Conservation (phyloP, 1,140 invertebrate genomes). For the Aphelinus certus region DNA sequence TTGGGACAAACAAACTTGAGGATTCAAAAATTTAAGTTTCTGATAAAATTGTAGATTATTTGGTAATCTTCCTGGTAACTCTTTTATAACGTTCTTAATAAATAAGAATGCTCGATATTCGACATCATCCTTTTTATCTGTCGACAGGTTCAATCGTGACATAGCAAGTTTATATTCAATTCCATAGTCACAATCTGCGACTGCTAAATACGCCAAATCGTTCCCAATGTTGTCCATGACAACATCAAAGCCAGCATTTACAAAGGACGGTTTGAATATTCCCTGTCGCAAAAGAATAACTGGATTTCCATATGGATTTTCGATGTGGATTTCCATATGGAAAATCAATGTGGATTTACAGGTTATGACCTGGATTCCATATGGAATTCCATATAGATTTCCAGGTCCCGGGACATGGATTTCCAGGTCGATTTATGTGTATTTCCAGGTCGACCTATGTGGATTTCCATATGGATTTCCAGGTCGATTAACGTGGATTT, state of each 20-base stretch:
- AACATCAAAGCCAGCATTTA: conserved; percentile 29
- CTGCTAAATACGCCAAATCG: conserved; percentile 35
- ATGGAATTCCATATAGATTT: too few species aligned
- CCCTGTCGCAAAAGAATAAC: too few species aligned
- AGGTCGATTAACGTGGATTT: too few species aligned
- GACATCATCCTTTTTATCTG: conserved; percentile 9
- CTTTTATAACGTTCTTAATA: conserved; percentile 20
- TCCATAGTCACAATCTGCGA: conserved; percentile 36
- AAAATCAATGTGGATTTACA: too few species aligned
- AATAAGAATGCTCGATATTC: conserved; percentile 22
- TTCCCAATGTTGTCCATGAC: conserved; percentile 35
- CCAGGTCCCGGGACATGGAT: too few species aligned
- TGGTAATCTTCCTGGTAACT: conserved; percentile 36
- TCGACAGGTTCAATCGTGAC: neutral
- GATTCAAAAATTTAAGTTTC: conserved; percentile 28
- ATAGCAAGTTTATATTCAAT: conserved; percentile 36
- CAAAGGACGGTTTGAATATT: conserved; percentile 42
- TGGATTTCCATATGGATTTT: too few species aligned
- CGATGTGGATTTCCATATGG: too few species aligned
- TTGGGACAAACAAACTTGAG: conserved; percentile 20
- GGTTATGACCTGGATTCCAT: too few species aligned
- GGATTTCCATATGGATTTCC: too few species aligned
- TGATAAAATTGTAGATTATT: conserved; percentile 27
- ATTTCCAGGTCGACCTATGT: too few species aligned
- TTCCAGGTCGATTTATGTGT: too few species aligned